These are phyloP conservation scores for Trissonchulus latispiculum DNA, from an alignment of 2,888 invertebrate genomes.

Conservation along the genomic window DNA sequence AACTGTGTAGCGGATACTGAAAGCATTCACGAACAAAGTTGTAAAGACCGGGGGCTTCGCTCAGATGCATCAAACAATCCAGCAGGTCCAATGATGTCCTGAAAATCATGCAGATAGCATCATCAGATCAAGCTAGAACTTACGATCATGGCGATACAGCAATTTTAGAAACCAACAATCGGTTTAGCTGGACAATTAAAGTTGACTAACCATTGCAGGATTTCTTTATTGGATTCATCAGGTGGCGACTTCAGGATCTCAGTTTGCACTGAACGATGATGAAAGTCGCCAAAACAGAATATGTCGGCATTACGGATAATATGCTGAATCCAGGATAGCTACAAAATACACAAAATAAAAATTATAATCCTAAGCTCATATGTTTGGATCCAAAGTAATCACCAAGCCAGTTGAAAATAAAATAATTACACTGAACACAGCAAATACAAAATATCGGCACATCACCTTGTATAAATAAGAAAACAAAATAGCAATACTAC, in stretches of 20 bases:
- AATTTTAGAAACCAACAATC: too few relatives aligned
- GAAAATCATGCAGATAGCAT: too few relatives aligned
- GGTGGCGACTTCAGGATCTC: slow-evolving; percentile 85
- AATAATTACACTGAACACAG: too few relatives aligned
- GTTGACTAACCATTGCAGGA: slow-evolving; percentile 63
- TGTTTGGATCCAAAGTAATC: too few relatives aligned
- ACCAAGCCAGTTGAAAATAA: too few relatives aligned
- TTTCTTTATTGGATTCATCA: slow-evolving; percentile 85
- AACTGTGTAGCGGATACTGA: slow-evolving; percentile 78
- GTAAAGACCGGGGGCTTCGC: slow-evolving; percentile 69
- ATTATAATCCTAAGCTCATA: too few relatives aligned
- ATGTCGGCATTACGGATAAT: slow-evolving; percentile 82
- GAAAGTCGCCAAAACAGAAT: slow-evolving; percentile 84
- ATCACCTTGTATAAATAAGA: too few relatives aligned
- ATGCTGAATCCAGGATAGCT: slow-evolving; percentile 70
- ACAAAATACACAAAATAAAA: too few relatives aligned
- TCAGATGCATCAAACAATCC: slow-evolving; percentile 71
- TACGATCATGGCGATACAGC: too few relatives aligned
- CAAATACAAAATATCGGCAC: too few relatives aligned
- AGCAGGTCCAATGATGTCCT: slow-evolving; percentile 77
- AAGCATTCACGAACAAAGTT: slow-evolving; percentile 73
- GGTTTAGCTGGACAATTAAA: too few relatives aligned
- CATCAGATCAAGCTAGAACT: too few relatives aligned
- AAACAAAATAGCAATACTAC: slow-evolving; percentile 5
- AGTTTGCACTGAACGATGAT: slow-evolving; percentile 71